These are phyloP conservation scores for Amia ocellicauda DNA, from an alignment of 2,113 vertebrate species.

Conservation along the genomic window DNA sequence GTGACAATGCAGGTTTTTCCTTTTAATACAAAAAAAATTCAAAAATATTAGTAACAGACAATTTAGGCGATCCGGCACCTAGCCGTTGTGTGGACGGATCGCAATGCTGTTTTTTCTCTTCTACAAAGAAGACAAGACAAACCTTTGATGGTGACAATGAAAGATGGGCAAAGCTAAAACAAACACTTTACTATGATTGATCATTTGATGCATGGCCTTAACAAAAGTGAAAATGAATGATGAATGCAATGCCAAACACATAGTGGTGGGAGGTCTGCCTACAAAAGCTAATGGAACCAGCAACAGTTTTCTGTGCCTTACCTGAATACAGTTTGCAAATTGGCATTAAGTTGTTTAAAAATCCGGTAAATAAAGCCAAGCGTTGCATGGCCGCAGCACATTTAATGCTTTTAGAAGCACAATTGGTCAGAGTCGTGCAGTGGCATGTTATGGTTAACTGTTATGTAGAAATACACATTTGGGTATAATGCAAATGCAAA, in stretches of 20 bases:
- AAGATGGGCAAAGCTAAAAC: constrained; percentile 45
- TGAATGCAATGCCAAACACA: constrained; percentile 30
- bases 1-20: constrained; percentile 33
- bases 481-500: too few species aligned
- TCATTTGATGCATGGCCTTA: constrained; percentile 40
- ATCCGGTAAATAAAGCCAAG: constrained; percentile 4
- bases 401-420: not conserved
- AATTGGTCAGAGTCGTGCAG: constrained; percentile 5
- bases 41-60: constrained; percentile 8
- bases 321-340: constrained; percentile 7
- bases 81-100: not conserved
- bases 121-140: constrained; percentile 33
- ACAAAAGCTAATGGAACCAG: constrained; percentile 26
- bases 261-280: constrained; percentile 21
- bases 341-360: not conserved
- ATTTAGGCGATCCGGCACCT: constrained; percentile 1
- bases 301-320: constrained; percentile 9
- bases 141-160: constrained; percentile 53
- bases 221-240: constrained; percentile 51
- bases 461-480: constrained; percentile 25
- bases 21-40: constrained; percentile 11
- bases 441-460: not conserved
- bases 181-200: constrained; percentile 48
- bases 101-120: constrained; percentile 22
- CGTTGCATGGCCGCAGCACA: constrained; percentile 5